Percentiles rank a stretch among this genome's conserved stretches.
These are phyloP conservation scores for Meta bourneti DNA, from an alignment of 2,888 invertebrate species.

Conservation along the genomic window DNA sequence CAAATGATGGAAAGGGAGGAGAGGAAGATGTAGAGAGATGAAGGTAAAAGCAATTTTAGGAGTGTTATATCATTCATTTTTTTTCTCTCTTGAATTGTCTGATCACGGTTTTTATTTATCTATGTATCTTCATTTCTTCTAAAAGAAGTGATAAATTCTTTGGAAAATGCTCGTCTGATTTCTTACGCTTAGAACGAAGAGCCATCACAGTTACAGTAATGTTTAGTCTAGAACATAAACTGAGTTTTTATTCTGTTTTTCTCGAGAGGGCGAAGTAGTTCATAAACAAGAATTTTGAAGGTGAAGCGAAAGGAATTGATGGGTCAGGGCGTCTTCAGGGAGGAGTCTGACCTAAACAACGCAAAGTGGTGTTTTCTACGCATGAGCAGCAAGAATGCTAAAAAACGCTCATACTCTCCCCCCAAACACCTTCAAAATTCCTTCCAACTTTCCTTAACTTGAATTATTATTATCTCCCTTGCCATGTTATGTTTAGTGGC, in stretches of 20 bases:
- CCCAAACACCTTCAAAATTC: no score
- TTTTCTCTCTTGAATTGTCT: not conserved
- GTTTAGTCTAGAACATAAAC: not conserved
- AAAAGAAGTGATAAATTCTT: not conserved
- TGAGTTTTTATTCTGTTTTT: not conserved
- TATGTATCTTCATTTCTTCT: constrained; percentile 5
- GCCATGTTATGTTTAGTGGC: no score
- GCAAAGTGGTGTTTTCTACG: no score
- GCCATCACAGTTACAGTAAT: not conserved
- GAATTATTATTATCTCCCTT: no score
- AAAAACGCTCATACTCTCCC: no score
- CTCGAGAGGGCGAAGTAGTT: not conserved
- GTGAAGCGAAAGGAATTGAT: not conserved
- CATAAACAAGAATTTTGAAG: not conserved
- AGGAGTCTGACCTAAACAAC: no score
- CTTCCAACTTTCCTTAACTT: no score
- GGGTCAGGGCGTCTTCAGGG: no score
- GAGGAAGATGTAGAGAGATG: constrained; percentile 1
- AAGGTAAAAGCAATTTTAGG: constrained; percentile 20
- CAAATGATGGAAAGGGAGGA: constrained; percentile 46
- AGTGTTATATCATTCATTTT: constrained; percentile 6
- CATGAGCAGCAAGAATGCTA: no score
- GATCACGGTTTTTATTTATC: constrained; percentile 47
- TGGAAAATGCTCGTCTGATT: not conserved
- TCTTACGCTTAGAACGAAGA: not conserved